Evolutionary conservation across 2,888 invertebrate genomes (phyloP).

Genomic region (Caenorhabditis sp.): DNA sequence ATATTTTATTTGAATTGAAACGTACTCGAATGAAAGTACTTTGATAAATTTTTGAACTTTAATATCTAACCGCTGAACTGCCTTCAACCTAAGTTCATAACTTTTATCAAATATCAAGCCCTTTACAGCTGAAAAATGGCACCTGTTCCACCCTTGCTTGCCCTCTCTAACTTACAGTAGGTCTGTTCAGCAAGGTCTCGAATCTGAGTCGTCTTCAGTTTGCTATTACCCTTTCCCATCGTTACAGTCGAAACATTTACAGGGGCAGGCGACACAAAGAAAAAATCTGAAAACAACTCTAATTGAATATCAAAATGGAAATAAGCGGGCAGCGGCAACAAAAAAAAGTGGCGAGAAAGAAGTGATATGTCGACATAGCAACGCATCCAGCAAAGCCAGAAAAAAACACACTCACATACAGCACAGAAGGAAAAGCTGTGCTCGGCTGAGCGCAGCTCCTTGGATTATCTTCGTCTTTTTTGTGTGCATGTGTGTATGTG

Average conservation of each 20-base stretch:
- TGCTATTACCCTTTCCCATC: conserved; percentile 95
- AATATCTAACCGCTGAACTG: too few relatives aligned
- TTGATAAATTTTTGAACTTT: too few relatives aligned
- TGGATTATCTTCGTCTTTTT: background rate
- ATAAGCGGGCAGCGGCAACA: background rate
- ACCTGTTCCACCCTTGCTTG: too few relatives aligned
- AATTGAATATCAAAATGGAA: background rate
- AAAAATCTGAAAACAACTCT: background rate
- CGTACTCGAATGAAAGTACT: too few relatives aligned
- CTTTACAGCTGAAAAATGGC: too few relatives aligned
- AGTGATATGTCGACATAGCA: conserved; percentile 4
- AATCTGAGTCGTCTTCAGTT: conserved; percentile 93
- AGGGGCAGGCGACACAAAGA: background rate
- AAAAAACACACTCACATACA: too few relatives aligned
- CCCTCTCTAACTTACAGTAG: conserved; percentile 90
- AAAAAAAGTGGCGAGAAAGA: background rate
- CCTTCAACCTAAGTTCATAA: too few relatives aligned
- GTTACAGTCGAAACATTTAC: background rate
- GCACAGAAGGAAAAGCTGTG: background rate
- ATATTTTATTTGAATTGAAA: too few relatives aligned
- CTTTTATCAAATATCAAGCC: too few relatives aligned
- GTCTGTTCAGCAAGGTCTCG: conserved; percentile 89
- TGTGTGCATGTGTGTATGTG: background rate
- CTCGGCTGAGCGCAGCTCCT: background rate
- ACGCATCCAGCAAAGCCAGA: background rate